Conservation (phyloP, 2,113 vertebrate species). For the Hippoglossus stenolepis region DNA sequence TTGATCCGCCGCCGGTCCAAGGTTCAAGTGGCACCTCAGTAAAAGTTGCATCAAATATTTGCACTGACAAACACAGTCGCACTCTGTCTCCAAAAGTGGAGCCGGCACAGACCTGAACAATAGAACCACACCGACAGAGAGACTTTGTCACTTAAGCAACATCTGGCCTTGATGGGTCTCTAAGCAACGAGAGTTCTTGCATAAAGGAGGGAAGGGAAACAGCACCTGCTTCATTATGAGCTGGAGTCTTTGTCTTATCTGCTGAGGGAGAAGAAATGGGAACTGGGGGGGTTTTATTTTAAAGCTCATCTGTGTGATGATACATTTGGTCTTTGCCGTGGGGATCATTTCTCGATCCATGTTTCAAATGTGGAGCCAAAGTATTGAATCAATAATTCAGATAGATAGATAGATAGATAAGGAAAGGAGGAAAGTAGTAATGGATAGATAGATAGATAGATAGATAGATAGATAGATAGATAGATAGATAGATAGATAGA, state of each 20-base stretch:
- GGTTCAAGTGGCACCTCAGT: constrained; percentile 12
- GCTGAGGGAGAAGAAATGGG: neutral
- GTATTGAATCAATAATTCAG: no score
- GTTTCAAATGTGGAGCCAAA: no score
- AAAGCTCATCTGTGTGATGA: no score
- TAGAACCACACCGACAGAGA: constrained; percentile 32
- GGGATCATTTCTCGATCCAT: no score
- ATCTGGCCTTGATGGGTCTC: constrained; percentile 65
- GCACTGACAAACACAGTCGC: neutral
- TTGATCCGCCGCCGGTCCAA: constrained; percentile 5
- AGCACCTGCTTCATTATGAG: constrained; percentile 38
- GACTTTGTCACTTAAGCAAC: constrained; percentile 50
- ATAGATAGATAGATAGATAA: no score
- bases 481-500: no score
- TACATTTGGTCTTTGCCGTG: no score
- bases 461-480: no score
- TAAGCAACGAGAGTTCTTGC: constrained; percentile 67
- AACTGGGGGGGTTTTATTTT: no score
- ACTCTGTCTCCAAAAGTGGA: neutral
- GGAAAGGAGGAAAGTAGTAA: no score
- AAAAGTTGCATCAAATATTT: constrained; percentile 27
- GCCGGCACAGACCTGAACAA: neutral
- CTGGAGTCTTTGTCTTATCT: constrained; percentile 18
- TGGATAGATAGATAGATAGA: no score
- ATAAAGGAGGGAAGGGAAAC: constrained; percentile 30